phyloP scores from a whole-genome alignment of 2,113 vertebrate genomes.

The Thalassarche chlororhynchos region DNA sequence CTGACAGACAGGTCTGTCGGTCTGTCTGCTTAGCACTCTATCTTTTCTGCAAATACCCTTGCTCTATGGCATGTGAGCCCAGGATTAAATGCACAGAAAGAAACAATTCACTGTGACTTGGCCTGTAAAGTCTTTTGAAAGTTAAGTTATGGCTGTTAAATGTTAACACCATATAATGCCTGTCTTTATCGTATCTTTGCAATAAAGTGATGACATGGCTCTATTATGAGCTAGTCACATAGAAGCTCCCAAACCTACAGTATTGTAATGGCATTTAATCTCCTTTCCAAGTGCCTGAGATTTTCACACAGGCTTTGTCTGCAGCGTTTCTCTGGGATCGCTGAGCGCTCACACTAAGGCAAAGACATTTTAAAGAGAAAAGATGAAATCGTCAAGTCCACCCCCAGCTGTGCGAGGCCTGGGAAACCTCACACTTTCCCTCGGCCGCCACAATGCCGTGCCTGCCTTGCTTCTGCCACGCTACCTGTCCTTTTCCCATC shows the following conservation, averaged over 20 bases:
- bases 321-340: not conserved
- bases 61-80: not conserved
- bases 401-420: not conserved
- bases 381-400: not conserved
- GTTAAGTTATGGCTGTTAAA: slow-evolving; percentile 41
- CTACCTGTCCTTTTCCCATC: slow-evolving; percentile 18
- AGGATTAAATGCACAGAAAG: slow-evolving; percentile 14
- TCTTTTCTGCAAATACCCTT: not conserved
- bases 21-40: not conserved
- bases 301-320: not conserved
- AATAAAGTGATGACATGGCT: slow-evolving; percentile 13
- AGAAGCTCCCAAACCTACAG: slow-evolving; percentile 16
- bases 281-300: not conserved
- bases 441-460: not conserved
- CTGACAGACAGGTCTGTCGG: not conserved
- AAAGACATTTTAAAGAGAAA: not conserved
- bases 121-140: slow-evolving; percentile 27
- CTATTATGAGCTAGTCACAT: not conserved
- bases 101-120: slow-evolving; percentile 20
- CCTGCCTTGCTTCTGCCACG: not conserved
- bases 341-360: not conserved
- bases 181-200: not conserved
- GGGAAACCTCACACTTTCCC: not conserved
- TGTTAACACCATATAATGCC: slow-evolving; percentile 36
- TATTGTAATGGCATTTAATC: not conserved